Conservation (phyloP, 2,113 vertebrate genomes). For the Potamarius usumacintae region DNA sequence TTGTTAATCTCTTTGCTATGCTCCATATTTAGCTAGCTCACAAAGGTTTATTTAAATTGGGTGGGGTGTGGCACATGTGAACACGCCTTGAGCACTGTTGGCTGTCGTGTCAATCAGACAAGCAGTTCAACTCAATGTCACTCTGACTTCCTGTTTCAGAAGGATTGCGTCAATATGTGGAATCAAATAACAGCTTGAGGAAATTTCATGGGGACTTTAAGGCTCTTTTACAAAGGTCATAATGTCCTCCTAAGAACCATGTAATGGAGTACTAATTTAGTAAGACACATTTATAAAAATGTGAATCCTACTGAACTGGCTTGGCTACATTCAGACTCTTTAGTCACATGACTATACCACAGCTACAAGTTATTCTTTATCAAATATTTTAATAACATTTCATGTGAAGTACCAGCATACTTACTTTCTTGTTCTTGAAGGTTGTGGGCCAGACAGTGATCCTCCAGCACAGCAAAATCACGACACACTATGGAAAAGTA, state of each 20-base stretch:
- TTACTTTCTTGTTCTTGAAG: constrained; percentile 98
- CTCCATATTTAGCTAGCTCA: not conserved
- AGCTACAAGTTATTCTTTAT: not conserved
- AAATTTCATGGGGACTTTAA: not conserved
- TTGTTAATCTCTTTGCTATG: not conserved
- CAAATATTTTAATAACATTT: not conserved
- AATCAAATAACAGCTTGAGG: not conserved
- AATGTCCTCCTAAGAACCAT: not conserved
- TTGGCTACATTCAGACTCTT: not conserved
- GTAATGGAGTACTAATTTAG: not conserved
- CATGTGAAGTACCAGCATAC: constrained; percentile 54
- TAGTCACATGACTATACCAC: not conserved
- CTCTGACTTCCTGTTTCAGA: not conserved
- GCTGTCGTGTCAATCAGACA: not conserved
- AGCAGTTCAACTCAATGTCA: not conserved
- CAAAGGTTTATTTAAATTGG: not conserved
- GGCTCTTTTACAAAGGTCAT: no score
- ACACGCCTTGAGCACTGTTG: not conserved
- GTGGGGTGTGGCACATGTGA: not conserved
- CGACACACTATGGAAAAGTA: constrained; percentile 78
- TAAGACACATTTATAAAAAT: not conserved
- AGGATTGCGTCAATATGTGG: not conserved
- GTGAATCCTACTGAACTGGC: not conserved
- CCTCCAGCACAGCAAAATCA: constrained; percentile 93
- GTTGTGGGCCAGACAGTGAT: constrained; percentile 92